These are phyloP conservation scores for Brotula barbata DNA, from an alignment of 2,797 vertebrate genomes.

Conservation along the genomic window DNA sequence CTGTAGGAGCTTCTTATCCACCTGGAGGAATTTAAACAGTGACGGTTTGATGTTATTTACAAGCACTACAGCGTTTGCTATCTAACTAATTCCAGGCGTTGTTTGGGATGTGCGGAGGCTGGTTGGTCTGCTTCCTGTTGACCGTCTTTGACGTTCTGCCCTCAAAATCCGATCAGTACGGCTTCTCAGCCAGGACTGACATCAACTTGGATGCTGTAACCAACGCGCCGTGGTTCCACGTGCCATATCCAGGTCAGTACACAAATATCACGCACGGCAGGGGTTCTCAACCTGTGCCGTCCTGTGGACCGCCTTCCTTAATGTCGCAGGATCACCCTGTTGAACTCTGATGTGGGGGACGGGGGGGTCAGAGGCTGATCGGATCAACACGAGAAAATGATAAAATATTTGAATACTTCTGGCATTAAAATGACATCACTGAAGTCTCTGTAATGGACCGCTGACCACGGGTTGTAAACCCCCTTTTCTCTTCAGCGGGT, in stretches of 20 bases:
- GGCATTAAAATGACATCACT: no score
- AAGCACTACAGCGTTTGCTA: no score
- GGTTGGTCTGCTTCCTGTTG: slow-evolving; percentile 82
- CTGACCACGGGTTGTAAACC: no score
- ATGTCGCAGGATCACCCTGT: no score
- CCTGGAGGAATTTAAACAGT: background rate
- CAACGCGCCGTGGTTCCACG: slow-evolving; percentile 79
- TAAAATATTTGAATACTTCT: no score
- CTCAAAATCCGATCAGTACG: slow-evolving; percentile 71
- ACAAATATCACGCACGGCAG: background rate
- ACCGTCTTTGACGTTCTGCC: slow-evolving; percentile 78
- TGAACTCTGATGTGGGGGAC: no score
- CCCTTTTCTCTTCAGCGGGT: no score
- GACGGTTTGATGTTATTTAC: background rate
- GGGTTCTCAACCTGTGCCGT: no score
- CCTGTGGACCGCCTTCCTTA: no score
- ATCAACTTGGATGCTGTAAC: slow-evolving; percentile 76
- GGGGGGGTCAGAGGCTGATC: no score
- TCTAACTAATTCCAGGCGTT: slow-evolving; percentile 66
- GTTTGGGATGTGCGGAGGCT: slow-evolving; percentile 82
- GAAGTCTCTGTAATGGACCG: no score
- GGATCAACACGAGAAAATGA: no score
- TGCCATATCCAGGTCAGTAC: slow-evolving; percentile 80
- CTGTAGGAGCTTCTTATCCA: background rate
- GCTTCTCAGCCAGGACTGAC: slow-evolving; percentile 79